Conservation (phyloP, 1,140 invertebrate species). For the Pseudomyrmex gracilis region DNA sequence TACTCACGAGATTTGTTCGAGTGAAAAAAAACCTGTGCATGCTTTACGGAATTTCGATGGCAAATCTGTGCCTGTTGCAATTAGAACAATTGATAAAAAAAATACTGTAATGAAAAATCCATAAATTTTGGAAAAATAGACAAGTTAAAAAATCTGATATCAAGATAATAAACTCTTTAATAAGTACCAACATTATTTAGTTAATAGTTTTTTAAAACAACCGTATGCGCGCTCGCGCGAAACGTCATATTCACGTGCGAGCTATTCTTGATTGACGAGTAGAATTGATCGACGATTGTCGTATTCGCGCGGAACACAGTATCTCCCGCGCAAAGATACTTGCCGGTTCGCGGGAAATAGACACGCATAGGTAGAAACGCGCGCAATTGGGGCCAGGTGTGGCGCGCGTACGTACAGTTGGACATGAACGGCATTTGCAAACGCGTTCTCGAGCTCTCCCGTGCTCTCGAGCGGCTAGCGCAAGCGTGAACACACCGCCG, state of each 20-base stretch:
- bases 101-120: no score
- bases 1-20: not conserved
- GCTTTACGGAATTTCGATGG: not conserved
- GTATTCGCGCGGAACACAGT: slow-evolving; percentile 32
- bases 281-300: not conserved
- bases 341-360: slow-evolving; percentile 77
- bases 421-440: slow-evolving; percentile 7
- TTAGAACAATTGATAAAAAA: no score
- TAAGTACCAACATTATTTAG: no score
- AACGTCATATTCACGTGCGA: not conserved
- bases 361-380: slow-evolving; percentile 75
- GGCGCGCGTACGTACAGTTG: slow-evolving; percentile 74
- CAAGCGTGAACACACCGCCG: slow-evolving; percentile 59
- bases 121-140: no score
- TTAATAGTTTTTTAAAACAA: no score
- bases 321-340: slow-evolving; percentile 31
- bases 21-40: not conserved
- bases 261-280: not conserved
- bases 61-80: not conserved
- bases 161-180: no score
- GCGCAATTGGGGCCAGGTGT: slow-evolving; percentile 82
- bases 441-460: slow-evolving; percentile 38
- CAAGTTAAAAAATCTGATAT: no score
- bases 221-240: no score
- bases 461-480: slow-evolving; percentile 70